Conservation (phyloP, 2,113 vertebrate genomes). For the Rousettus leschenaultii region DNA sequence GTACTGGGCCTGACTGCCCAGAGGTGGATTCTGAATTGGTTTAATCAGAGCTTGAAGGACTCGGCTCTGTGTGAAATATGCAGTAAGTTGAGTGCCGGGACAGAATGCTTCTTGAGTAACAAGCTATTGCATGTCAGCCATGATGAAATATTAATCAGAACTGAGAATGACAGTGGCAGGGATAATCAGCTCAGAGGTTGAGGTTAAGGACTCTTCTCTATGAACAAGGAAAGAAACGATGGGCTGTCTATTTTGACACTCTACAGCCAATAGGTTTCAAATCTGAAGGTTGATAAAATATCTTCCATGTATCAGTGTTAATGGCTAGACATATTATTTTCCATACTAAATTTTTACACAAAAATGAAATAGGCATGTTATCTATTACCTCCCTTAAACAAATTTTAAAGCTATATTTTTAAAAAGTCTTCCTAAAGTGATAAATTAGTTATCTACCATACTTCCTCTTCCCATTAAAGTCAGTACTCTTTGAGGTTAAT, state of each 20-base stretch:
- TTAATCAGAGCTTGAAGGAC: not conserved
- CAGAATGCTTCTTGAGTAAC: not conserved
- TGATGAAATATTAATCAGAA: not conserved
- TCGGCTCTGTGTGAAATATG: not conserved
- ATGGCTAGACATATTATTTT: not conserved
- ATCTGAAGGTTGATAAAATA: not conserved
- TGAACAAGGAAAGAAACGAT: not conserved
- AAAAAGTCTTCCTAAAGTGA: not conserved
- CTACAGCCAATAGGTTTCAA: not conserved
- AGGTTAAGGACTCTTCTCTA: not conserved
- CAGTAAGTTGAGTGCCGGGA: not conserved
- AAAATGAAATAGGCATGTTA: not conserved
- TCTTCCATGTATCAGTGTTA: not conserved
- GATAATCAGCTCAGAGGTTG: not conserved
- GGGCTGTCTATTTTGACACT: not conserved
- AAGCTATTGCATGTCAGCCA: not conserved
- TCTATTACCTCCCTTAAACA: not conserved
- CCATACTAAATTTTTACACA: not conserved
- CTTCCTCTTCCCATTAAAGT: not conserved
- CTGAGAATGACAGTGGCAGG: not conserved
- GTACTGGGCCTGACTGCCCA: not conserved
- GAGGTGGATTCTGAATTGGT: not conserved
- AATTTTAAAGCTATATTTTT: not conserved
- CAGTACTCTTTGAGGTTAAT: not conserved
- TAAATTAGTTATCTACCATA: not conserved